These are phyloP conservation scores for Aricia agestis DNA, from an alignment of 1,140 invertebrate species.

Conservation along the genomic window DNA sequence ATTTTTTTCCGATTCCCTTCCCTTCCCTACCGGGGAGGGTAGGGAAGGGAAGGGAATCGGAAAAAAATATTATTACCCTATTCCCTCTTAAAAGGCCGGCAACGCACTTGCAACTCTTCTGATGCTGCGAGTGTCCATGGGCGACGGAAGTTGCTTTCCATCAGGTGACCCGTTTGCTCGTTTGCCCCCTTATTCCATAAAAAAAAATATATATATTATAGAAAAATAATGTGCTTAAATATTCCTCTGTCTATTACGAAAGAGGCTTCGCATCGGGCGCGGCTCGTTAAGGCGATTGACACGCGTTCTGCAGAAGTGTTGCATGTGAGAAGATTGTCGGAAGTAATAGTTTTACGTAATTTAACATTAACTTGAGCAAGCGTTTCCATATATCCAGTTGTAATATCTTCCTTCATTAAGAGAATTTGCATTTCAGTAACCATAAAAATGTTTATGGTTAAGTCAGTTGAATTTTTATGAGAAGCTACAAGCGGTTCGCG, in stretches of 20 bases:
- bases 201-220: too few species aligned
- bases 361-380: constrained; percentile 4
- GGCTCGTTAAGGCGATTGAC: background rate
- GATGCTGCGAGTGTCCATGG: too few species aligned
- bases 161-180: too few species aligned
- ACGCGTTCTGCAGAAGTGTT: constrained; percentile 7
- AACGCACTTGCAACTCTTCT: too few species aligned
- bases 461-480: background rate
- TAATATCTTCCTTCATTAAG: background rate
- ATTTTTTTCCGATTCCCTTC: too few species aligned
- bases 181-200: too few species aligned
- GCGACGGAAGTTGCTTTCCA: too few species aligned
- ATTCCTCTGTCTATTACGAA: background rate
- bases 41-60: too few species aligned
- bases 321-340: constrained; percentile 13
- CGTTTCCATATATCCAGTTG: background rate
- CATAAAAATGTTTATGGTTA: background rate
- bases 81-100: too few species aligned
- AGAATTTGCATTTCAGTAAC: background rate
- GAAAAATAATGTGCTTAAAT: background rate
- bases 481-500: background rate
- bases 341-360: constrained; percentile 12
- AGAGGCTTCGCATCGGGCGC: background rate
- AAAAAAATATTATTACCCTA: too few species aligned
- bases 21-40: too few species aligned